These are phyloP conservation scores for Chaetops frenatus DNA, from an alignment of 2,113 vertebrate genomes.

Conservation along the genomic window DNA sequence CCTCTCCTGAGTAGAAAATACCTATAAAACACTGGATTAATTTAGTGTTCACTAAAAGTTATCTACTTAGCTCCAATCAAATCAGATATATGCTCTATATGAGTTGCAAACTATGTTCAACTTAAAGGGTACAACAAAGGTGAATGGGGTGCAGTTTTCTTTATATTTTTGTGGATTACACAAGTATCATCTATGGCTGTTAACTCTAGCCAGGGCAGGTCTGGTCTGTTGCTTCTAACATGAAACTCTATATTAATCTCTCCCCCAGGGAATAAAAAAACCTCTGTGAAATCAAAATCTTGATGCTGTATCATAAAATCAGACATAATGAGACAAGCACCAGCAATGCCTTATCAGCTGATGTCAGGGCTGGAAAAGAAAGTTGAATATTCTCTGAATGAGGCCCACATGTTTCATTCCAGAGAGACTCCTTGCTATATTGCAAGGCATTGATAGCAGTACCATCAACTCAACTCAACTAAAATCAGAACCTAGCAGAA, in stretches of 20 bases:
- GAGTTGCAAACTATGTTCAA: background rate
- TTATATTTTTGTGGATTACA: background rate
- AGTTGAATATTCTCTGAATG: background rate
- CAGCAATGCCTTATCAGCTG: background rate
- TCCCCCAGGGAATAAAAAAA: background rate
- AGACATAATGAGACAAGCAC: background rate
- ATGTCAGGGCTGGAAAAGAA: background rate
- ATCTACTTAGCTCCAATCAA: background rate
- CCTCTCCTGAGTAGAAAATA: background rate
- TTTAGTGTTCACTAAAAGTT: background rate
- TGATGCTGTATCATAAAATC: background rate
- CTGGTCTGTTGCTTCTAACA: background rate
- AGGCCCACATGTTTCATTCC: background rate
- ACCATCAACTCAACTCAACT: background rate
- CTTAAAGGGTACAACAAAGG: background rate
- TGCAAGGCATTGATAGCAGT: background rate
- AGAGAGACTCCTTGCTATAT: background rate
- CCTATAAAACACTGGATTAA: background rate
- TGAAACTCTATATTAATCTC: background rate
- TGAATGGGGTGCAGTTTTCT: background rate
- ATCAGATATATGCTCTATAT: background rate
- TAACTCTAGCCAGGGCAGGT: background rate
- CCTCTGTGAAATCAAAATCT: background rate
- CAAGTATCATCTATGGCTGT: background rate
- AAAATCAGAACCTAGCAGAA: slow-evolving; percentile 5